phyloP scores from a whole-genome alignment of 53 echinoderm and acorn worm species.

The Echinometra lucunter region DNA sequence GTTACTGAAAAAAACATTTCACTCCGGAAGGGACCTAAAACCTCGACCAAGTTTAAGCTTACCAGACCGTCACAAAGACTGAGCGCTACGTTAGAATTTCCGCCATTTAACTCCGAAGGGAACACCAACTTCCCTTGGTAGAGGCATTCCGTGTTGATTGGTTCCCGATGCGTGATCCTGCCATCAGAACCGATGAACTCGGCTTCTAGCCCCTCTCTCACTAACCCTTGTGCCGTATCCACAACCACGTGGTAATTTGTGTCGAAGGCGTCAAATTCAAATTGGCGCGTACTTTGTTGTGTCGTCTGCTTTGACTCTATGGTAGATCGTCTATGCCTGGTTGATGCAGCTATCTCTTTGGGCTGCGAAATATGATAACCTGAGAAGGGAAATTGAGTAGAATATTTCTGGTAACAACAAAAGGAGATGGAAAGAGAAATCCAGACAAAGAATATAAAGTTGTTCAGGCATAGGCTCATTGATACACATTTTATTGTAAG shows the following conservation, averaged over 20 bases:
- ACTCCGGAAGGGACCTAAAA: neutral
- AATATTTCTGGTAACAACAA: no score
- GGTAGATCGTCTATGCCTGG: neutral
- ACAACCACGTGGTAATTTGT: conserved; percentile 43
- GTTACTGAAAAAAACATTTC: neutral
- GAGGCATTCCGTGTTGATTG: conserved; percentile 28
- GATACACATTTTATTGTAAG: no score
- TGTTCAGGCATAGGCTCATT: no score
- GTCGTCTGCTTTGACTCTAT: neutral
- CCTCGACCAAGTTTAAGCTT: conserved; percentile 12
- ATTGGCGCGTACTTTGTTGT: conserved; percentile 24
- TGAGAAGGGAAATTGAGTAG: neutral
- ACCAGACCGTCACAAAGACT: conserved; percentile 85
- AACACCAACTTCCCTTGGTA: conserved; percentile 48
- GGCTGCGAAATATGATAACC: conserved; percentile 37
- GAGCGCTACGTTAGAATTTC: conserved; percentile 75
- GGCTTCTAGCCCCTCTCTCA: conserved; percentile 54
- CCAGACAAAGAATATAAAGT: no score
- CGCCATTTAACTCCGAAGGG: conserved; percentile 9
- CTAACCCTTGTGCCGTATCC: conserved; percentile 33
- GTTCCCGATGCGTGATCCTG: conserved; percentile 9
- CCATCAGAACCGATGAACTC: conserved; percentile 60
- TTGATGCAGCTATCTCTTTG: neutral
- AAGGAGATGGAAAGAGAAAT: neutral
- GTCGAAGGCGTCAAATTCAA: conserved; percentile 54